Conservation (phyloP, 2,113 vertebrate species). For the Leptodactylus fuscus region DNA sequence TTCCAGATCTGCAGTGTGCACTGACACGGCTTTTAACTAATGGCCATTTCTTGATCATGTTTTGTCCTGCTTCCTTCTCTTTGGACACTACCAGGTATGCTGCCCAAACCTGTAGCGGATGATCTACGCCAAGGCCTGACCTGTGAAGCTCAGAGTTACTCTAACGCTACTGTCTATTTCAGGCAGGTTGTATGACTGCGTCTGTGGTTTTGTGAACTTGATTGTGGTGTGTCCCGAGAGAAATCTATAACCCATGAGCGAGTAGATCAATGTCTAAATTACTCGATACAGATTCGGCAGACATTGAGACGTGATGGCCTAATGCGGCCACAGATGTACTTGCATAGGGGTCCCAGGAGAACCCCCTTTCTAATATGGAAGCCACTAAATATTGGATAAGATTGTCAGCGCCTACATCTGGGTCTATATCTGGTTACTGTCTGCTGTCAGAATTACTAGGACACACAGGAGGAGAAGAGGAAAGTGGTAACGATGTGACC, state of each 20-base stretch:
- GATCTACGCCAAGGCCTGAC: constrained; percentile 75
- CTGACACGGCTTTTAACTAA: too few species aligned
- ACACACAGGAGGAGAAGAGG: too few species aligned
- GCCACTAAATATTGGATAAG: not conserved
- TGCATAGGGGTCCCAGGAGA: not conserved
- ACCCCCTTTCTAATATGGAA: not conserved
- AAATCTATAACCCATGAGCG: not conserved
- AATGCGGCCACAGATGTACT: not conserved
- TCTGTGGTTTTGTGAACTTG: not conserved
- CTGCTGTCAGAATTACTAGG: not conserved
- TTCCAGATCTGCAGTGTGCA: too few species aligned
- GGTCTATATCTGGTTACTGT: not conserved
- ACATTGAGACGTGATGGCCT: not conserved
- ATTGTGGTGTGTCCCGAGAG: not conserved
- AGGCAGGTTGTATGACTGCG: constrained; percentile 66
- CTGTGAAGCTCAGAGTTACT: constrained; percentile 73
- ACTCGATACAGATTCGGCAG: not conserved
- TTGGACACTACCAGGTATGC: constrained; percentile 69
- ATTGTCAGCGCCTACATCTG: not conserved
- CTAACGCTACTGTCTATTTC: constrained; percentile 77
- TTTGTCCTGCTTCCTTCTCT: not conserved
- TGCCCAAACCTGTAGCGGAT: constrained; percentile 77
- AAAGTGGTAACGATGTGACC: too few species aligned
- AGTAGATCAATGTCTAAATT: not conserved
- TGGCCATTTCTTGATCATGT: not conserved